Evolutionary conservation across 2,797 vertebrate species (phyloP), one percentile per base, ranked within the genome.

Genomic region (Sebastes trivittatus): DNA sequence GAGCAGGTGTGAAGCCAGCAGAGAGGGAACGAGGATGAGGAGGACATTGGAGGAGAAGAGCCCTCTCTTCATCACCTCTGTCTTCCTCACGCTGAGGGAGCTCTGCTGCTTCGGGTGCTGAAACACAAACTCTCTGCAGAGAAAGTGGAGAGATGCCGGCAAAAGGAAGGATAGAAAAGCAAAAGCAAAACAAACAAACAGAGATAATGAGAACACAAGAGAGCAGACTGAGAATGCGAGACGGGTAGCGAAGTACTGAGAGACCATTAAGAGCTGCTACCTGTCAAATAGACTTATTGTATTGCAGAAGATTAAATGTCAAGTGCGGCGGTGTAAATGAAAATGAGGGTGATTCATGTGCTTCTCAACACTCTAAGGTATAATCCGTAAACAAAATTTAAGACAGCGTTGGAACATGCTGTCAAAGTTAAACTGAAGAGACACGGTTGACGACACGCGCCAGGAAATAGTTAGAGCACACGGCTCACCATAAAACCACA

Each of bases 1-100:
- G 90, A 96, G 94, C 86, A 95, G 91, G 84, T 96, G 95, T 62
- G 95, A 95, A 56, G 89, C 94, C 88, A 96, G 86, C 80, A 96
- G 90, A 9, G 95, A 94, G 7, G 95, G 94, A 72, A 96, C 79
- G 4, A 96, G 93, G 78, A 96, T 80, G 87, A 95, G 91, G 82
- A 96, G 93, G 7, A 95, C 82, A 9, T 95, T 93, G 4, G 94
- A 95, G 77, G 94, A 96, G 82, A 96, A 95, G 83, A 96, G 85
- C 20, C 95, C 89, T 54, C 91, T 94, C 92, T 95, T 96, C 94
- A 96, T 95, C 93, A 94, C 93, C 75, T 94, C 93, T 20, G 89
- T 90, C 94, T 95, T 95, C 83, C 94, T 93, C 65, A 94, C 88
- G 20, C 94, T 95, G 82, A 95, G 91, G 67, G 94, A 94, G 58